Base-by-base conservation (phyloP, 2,797 vertebrate species). In the Siniperca obscura region DNA sequence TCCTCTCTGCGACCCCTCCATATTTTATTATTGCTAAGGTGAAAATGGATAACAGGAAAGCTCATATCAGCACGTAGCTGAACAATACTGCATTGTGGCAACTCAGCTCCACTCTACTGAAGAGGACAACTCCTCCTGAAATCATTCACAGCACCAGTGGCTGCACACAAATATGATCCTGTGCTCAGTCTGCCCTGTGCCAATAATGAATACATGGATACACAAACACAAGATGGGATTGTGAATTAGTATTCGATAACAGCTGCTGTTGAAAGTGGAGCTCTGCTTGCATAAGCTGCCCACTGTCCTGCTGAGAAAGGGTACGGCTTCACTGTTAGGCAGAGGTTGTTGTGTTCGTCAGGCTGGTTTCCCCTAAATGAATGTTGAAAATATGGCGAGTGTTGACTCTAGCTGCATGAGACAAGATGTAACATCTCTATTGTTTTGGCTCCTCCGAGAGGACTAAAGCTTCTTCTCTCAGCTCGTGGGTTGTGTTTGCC, bases 161-260 rank as follows among this genome's bases (percentile, higher is more conserved):
- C 87, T 86, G 74, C 74, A 70, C 81, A 83, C 89, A 88, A 83
- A 89, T 86, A 88, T 84, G 81, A 82, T 78, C 80, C 83, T 70
- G 86, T 74, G 81, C 80, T 84, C 74, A 7, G 65, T 38, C 67
- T 21, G 75, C 42, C n/a, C 76, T 17, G 68, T 52, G 80, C 78
- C 87, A 79, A 80, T 79, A 80, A 83, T 88, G 84, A 93, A 89
- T 80, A 90, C 90, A 88, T 85, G 90, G 84, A 76, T 86, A 82
- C 89, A 91, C 87, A 90, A 91, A 91, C 85, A 92, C 89, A 90
- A 80, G 85, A 82, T 77, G 76, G 75, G 82, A 80, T 67, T 90
- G 87, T 86, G 87, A 89, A 87, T 91, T 80, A 87, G 75, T 84
- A 78, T 88, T 90, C 0, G 38, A 86, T 77, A 84, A 84, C 79